phyloP scores from a whole-genome alignment of 2,113 vertebrate species.

The Microcebus murinus region DNA sequence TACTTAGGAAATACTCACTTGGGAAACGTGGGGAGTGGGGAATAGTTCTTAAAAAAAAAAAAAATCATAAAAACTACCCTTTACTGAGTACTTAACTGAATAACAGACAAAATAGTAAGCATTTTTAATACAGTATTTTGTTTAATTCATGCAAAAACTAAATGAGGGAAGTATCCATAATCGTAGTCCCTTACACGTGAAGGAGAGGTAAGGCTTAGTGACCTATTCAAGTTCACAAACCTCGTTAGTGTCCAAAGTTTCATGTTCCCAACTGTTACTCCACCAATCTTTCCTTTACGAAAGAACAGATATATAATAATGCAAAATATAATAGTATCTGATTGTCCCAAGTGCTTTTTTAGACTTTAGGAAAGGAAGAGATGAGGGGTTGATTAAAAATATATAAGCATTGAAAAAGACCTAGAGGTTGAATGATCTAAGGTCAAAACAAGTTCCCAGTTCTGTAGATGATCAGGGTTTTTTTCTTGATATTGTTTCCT shows the following conservation, averaged over 20 bases:
- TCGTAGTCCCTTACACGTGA: background rate
- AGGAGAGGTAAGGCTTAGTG: background rate
- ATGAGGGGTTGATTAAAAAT: background rate
- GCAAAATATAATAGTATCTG: background rate
- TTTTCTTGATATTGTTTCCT: background rate
- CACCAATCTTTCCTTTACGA: background rate
- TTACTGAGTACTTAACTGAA: background rate
- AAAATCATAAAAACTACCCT: background rate
- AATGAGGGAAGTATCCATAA: background rate
- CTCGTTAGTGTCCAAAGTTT: background rate
- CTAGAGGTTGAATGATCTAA: background rate
- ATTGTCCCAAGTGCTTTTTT: background rate
- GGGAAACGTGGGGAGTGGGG: too few species aligned
- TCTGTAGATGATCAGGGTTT: background rate
- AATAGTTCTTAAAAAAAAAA: background rate
- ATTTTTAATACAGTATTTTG: slow-evolving; percentile 5
- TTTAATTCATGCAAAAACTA: slow-evolving; percentile 17
- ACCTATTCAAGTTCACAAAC: background rate
- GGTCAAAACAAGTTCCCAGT: background rate
- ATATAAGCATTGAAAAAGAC: background rate
- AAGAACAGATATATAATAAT: background rate
- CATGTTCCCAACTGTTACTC: background rate
- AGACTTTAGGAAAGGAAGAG: background rate
- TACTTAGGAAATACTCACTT: background rate
- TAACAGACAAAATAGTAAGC: background rate